Evolutionary conservation across 2,113 vertebrate species (phyloP).

Genomic region (Ailurus styani): DNA sequence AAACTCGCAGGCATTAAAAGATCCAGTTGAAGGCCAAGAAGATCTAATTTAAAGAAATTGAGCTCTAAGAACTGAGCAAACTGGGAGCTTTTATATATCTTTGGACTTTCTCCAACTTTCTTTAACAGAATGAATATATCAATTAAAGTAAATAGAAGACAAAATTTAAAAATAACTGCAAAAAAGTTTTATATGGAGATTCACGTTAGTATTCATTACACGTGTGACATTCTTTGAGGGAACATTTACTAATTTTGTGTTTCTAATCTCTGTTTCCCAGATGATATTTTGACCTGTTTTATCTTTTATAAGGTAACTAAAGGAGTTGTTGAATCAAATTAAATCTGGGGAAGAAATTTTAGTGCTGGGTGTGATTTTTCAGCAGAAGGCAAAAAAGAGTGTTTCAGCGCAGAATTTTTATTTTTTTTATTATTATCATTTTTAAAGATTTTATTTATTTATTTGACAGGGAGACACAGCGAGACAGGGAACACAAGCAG

Average conservation of each 20-base stretch:
- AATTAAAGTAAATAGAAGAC: conserved; percentile 13
- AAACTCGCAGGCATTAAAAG: background rate
- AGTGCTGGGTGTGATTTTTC: background rate
- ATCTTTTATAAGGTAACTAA: background rate
- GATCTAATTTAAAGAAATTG: conserved; percentile 43
- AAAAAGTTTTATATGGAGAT: background rate
- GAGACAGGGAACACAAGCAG: too few relatives aligned
- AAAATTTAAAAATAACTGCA: conserved; percentile 12
- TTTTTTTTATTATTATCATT: too few relatives aligned
- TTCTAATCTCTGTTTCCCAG: background rate
- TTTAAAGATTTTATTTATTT: too few relatives aligned
- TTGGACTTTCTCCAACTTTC: conserved; percentile 39
- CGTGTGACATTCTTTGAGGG: background rate
- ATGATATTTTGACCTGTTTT: background rate
- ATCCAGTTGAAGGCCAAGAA: background rate
- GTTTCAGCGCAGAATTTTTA: background rate
- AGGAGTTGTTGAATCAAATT: background rate
- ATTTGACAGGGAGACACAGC: too few relatives aligned
- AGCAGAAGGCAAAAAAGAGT: background rate
- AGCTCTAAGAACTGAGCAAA: conserved; percentile 21
- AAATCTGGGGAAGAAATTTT: background rate
- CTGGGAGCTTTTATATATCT: conserved; percentile 34
- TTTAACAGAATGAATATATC: conserved; percentile 27
- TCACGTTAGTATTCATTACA: background rate
- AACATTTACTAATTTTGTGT: background rate